Base-by-base conservation (phyloP, 2,113 vertebrate genomes). In the Seriola dumerili region DNA sequence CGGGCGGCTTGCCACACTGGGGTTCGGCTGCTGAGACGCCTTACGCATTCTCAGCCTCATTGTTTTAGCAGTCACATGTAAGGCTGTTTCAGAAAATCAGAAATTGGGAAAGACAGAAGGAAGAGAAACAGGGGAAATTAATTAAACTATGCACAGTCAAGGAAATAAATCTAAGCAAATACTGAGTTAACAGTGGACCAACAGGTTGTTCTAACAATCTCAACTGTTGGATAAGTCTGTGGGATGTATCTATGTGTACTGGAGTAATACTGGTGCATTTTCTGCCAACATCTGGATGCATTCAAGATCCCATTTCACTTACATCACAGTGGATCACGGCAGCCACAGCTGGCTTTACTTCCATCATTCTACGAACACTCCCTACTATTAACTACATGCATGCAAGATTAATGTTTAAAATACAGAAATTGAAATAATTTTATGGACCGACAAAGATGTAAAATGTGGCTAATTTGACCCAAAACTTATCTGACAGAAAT, bases 21-120 rank as follows among this genome's bases (percentile, higher is more conserved):
- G 96, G 93, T 89, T 95, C 29, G 96, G 93, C 16, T 97, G 97
- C 97, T 97, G 98, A 97, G 98, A 96, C 92, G 97, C 95, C 36
- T 99, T 99, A 81, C 98, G 95, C 94, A 97, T 97, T 96, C 98
- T 99, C 97, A 99, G 97, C 97, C 97, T 99, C 98, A 99, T 99
- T 85, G 96, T 97, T 96, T 95, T 81, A 86, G 88, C 92, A 92
- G 87, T 95, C 96, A 96, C 97, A 99, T 98, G 96, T 96, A 98
- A 95, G 94, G 90, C 97, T 98, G 86, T 72, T 83, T 70, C n/a
- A 71, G 61, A 91, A 68, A 65, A 44, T 25, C n/a, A 81, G 14
- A 78, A 12, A 61, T 4, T 19, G 16, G 38, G 57, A 54, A 10
- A 34, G 9, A 76, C 0, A n/a, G 17, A 13, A 69, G 54, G 4